Conservation (phyloP, 1,140 invertebrate genomes). For the Leptinotarsa undecemlineata region DNA sequence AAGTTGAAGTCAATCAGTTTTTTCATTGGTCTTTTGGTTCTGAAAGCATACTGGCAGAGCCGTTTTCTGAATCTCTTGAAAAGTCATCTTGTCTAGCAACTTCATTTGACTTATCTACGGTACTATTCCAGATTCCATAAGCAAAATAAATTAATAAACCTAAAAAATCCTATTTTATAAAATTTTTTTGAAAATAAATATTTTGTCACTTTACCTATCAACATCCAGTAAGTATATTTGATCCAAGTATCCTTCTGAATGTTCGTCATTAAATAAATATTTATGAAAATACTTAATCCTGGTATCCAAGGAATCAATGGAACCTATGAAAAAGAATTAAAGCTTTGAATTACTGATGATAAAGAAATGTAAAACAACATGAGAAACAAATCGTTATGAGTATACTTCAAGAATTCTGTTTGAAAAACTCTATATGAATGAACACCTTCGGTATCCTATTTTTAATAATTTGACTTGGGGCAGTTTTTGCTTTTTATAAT, state of each 20-base stretch:
- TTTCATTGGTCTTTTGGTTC: slow-evolving; percentile 1
- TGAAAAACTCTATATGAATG: no score
- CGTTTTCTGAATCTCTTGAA: background rate
- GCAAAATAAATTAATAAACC: slow-evolving; percentile 63
- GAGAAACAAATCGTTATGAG: no score
- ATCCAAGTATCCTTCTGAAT: slow-evolving; percentile 78
- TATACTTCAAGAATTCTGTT: no score
- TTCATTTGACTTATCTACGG: slow-evolving; percentile 50
- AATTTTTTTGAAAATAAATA: no score
- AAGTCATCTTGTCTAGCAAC: background rate
- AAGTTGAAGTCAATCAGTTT: background rate
- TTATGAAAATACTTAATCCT: slow-evolving; percentile 75
- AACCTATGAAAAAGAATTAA: slow-evolving; percentile 60
- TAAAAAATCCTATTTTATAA: slow-evolving; percentile 45
- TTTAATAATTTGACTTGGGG: no score
- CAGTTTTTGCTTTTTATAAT: no score
- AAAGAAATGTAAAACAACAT: no score
- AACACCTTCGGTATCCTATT: no score
- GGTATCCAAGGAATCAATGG: slow-evolving; percentile 81
- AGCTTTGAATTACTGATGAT: no score
- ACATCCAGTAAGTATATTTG: slow-evolving; percentile 78
- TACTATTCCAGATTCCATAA: slow-evolving; percentile 65
- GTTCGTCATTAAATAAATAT: slow-evolving; percentile 81
- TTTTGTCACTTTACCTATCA: slow-evolving; percentile 59
- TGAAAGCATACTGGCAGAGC: background rate